Evolutionary conservation across 1,140 invertebrate species (phyloP).

Genomic region (Apis dorsata): DNA sequence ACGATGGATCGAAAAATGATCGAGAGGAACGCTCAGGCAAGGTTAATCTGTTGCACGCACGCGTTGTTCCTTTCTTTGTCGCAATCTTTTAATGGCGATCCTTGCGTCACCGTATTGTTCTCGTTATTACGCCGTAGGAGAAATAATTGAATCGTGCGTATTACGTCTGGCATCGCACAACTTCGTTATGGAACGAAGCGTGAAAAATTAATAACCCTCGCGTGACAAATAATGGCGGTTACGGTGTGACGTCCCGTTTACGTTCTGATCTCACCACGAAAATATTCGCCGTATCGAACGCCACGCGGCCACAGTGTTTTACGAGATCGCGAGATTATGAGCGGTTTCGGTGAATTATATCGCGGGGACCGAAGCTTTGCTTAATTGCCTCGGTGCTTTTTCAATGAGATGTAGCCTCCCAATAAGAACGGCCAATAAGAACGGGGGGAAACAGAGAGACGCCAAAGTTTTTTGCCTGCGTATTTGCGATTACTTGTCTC

Average conservation of each 20-base stretch:
- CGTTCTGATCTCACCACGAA: not conserved
- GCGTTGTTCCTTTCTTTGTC: not conserved
- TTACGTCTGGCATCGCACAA: not conserved
- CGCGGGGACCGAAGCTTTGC: slow-evolving; percentile 10
- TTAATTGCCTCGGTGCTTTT: slow-evolving; percentile 41
- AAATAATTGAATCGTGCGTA: not conserved
- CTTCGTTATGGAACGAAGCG: not conserved
- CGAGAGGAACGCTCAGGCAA: too few species aligned
- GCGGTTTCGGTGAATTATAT: not conserved
- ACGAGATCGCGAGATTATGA: slow-evolving; percentile 18
- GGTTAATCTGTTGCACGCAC: too few species aligned
- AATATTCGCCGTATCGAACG: not conserved
- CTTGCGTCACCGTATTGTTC: not conserved
- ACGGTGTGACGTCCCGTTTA: not conserved
- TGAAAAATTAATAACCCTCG: slow-evolving; percentile 14
- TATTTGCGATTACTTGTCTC: slow-evolving; percentile 57
- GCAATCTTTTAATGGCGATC: not conserved
- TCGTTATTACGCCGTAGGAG: not conserved
- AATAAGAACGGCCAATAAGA: not conserved
- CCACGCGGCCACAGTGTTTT: not conserved
- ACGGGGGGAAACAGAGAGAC: slow-evolving; percentile 33
- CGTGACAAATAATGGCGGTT: not conserved
- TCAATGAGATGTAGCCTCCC: slow-evolving; percentile 6
- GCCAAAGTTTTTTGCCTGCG: slow-evolving; percentile 51
- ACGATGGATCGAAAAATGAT: too few species aligned